A percentile compares a stretch with the other conserved stretches of the same genome.
phyloP scores from a whole-genome alignment of 2,888 invertebrate species.

The Alloscopus bannaensis region DNA sequence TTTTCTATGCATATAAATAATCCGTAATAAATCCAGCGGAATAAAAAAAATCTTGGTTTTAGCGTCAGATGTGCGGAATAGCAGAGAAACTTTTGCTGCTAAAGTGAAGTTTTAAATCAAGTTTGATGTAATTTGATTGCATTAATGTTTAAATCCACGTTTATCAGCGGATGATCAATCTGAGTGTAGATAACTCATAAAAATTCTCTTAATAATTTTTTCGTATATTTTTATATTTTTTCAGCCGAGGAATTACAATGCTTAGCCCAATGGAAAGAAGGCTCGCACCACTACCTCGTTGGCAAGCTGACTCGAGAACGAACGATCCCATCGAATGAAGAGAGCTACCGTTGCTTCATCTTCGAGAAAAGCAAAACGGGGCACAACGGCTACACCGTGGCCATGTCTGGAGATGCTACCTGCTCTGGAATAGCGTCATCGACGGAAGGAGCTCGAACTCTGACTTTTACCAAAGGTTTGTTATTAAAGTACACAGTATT shows the following conservation, averaged over 20 bases:
- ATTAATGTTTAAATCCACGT: too few species aligned
- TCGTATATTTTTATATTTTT: constrained; percentile 74
- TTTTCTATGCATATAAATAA: too few species aligned
- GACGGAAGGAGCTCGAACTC: constrained; percentile 89
- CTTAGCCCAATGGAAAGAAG: constrained; percentile 94
- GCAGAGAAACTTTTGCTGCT: too few species aligned
- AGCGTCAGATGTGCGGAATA: too few species aligned
- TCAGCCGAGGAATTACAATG: constrained; percentile 93
- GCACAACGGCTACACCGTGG: constrained; percentile 84
- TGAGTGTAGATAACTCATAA: not conserved
- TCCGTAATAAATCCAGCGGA: too few species aligned
- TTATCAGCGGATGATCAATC: not conserved
- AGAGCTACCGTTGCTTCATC: constrained; percentile 95
- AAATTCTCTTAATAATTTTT: not conserved
- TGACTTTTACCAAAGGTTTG: constrained; percentile 87
- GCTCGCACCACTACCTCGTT: constrained; percentile 91
- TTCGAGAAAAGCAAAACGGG: constrained; percentile 82
- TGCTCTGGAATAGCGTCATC: constrained; percentile 95
- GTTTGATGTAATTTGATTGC: too few species aligned
- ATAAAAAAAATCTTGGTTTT: too few species aligned
- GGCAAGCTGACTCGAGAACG: constrained; percentile 81
- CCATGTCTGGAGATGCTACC: constrained; percentile 87
- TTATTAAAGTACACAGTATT: too few species aligned
- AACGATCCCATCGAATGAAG: constrained; percentile 83
- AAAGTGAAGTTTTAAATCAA: too few species aligned